A percentile compares a stretch with the other conserved stretches of the same genome.
Evolutionary conservation across 2,113 vertebrate genomes (phyloP).

Genomic region (Protobothrops flavoviridis): DNA sequence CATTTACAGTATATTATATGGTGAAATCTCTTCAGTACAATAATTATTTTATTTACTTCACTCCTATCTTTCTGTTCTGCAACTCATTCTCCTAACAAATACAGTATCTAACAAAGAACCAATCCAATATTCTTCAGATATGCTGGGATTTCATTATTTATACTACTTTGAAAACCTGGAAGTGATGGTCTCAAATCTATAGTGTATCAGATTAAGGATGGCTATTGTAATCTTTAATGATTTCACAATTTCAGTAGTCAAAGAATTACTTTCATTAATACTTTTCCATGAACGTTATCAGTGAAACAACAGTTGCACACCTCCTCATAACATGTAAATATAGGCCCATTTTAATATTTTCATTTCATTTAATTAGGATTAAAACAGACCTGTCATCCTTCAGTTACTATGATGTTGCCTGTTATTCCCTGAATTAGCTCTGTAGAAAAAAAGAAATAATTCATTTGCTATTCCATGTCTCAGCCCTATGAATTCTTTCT

Average conservation of each 20-base stretch:
- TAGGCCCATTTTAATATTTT: not conserved
- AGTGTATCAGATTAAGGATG: not conserved
- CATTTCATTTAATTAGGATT: not conserved
- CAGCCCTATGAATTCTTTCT: not conserved
- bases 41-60: not conserved
- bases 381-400: not conserved
- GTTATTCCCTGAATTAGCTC: not conserved
- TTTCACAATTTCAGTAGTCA: not conserved
- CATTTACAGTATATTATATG: not conserved
- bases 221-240: not conserved
- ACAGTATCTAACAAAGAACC: not conserved
- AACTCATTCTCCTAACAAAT: not conserved
- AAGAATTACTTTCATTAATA: not conserved
- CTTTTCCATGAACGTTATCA: not conserved
- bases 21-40: not conserved
- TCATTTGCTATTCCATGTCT: not conserved
- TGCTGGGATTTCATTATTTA: not conserved
- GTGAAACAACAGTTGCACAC: not conserved
- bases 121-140: not conserved
- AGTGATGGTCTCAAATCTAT: not conserved
- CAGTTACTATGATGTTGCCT: not conserved
- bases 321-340: not conserved
- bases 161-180: not conserved
- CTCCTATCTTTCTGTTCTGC: not conserved
- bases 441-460: not conserved